Evolutionary conservation across 2,113 vertebrate species (phyloP).

Genomic region (Chaenogobius annularis): DNA sequence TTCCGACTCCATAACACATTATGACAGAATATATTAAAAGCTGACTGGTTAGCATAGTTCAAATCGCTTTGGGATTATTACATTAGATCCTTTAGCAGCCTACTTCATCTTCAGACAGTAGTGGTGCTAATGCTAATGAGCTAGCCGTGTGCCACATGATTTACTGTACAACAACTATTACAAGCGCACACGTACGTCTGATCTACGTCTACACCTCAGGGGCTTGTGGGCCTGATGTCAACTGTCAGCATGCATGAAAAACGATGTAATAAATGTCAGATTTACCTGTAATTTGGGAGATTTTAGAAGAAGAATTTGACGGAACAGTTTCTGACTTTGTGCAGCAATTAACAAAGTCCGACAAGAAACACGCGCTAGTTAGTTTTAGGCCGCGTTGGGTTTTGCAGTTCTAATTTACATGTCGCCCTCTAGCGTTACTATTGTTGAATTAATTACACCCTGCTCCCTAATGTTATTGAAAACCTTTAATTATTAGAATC

Average conservation of each 20-base stretch:
- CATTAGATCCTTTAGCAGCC: not conserved
- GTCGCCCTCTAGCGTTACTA: not conserved
- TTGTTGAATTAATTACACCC: not conserved
- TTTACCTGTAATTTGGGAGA: slow-evolving; percentile 19
- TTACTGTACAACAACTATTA: not conserved
- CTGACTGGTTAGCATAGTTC: not conserved
- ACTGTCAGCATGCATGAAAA: fast-evolving
- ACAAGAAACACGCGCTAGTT: slow-evolving; percentile 5
- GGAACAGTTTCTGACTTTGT: slow-evolving; percentile 24
- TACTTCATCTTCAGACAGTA: not conserved
- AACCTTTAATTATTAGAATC: not conserved
- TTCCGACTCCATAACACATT: not conserved
- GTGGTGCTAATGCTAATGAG: slow-evolving; percentile 15
- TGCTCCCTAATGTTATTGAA: not conserved
- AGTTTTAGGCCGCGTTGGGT: not conserved
- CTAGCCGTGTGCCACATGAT: slow-evolving; percentile 29
- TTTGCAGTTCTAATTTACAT: not conserved
- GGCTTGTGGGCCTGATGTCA: fast-evolving
- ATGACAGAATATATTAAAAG: not conserved
- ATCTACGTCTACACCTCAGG: too few relatives aligned
- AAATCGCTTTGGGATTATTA: not conserved
- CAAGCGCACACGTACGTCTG: not conserved
- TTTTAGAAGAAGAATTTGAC: not conserved
- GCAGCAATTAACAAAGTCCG: slow-evolving; percentile 38
- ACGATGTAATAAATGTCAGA: fast-evolving